Conservation (phyloP, 2,797 vertebrate species). For the Falco berigora region DNA sequence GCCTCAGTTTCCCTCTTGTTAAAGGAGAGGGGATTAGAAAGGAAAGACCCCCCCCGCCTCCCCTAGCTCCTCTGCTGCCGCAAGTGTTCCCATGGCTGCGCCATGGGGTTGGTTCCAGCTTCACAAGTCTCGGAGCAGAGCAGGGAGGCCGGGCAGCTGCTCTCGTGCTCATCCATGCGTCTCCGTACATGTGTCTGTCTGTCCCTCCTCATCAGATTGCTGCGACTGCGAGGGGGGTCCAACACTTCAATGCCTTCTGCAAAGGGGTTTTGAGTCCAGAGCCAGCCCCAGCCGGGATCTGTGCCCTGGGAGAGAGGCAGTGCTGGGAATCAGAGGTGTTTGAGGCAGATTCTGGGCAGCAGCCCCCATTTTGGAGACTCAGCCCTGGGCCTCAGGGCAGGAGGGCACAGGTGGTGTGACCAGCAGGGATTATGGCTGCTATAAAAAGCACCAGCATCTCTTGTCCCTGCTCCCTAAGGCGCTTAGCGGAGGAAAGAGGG, state of each 20-base stretch:
- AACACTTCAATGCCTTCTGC: background rate
- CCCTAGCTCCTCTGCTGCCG: background rate
- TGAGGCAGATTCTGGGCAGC: background rate
- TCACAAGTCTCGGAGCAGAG: background rate
- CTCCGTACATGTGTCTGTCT: background rate
- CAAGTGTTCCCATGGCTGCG: background rate
- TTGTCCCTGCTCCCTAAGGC: background rate
- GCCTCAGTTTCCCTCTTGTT: background rate
- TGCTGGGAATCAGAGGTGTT: background rate
- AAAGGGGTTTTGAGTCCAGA: background rate
- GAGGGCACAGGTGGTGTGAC: background rate
- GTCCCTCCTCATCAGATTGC: background rate
- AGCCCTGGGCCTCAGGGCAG: background rate
- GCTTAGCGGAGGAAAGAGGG: slow-evolving; percentile 46
- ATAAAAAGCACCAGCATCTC: slow-evolving; percentile 42
- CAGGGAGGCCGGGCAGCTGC: background rate
- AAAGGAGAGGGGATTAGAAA: background rate
- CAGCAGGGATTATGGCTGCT: slow-evolving; percentile 19
- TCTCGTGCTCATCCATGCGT: background rate
- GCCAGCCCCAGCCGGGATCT: background rate
- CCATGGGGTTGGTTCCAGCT: background rate
- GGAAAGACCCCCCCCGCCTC: background rate
- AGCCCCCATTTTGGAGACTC: background rate
- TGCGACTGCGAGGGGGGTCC: background rate
- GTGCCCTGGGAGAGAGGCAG: background rate